phyloP scores from a whole-genome alignment of 2,888 invertebrate genomes.

The Drosophila phalerata region DNA sequence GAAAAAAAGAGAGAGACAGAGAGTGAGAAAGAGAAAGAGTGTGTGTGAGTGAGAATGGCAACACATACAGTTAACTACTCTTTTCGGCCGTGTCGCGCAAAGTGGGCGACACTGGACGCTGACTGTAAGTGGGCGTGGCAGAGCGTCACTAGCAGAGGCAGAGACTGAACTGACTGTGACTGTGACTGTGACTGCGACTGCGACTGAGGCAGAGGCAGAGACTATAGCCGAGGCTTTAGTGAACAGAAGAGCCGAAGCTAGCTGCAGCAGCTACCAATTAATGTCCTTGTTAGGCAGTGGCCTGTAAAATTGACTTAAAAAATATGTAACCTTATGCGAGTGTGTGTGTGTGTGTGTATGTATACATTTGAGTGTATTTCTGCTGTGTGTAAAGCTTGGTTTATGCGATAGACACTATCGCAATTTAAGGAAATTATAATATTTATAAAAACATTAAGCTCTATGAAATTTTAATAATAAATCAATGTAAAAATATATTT shows the following conservation, averaged over 20 bases:
- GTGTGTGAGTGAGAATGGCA: not conserved
- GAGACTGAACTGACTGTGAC: slow-evolving; percentile 3
- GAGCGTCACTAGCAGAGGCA: slow-evolving; percentile 26
- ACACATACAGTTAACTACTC: slow-evolving; percentile 67
- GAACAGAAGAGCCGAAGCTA: slow-evolving; percentile 21
- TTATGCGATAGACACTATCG: slow-evolving; percentile 40
- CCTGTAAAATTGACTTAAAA: slow-evolving; percentile 83
- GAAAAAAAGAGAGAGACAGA: slow-evolving; percentile 25
- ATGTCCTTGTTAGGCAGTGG: slow-evolving; percentile 83
- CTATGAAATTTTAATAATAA: not conserved
- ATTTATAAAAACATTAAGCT: not conserved
- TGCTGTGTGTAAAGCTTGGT: slow-evolving; percentile 19
- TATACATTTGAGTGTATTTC: slow-evolving; percentile 13
- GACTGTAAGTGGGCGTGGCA: slow-evolving; percentile 40
- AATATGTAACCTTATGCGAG: slow-evolving; percentile 80
- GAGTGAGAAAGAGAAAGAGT: slow-evolving; percentile 3
- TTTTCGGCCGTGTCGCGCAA: slow-evolving; percentile 70
- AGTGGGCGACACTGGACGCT: slow-evolving; percentile 45
- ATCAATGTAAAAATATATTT: not conserved
- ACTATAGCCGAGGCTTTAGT: slow-evolving; percentile 27
- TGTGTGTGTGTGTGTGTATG: slow-evolving; percentile 14
- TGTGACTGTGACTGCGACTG: slow-evolving; percentile 10
- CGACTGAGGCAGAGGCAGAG: slow-evolving; percentile 13
- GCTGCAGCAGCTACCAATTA: slow-evolving; percentile 79
- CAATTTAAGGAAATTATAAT: slow-evolving; percentile 8